Evolutionary conservation across 2,113 vertebrate species (phyloP), one percentile per base, ranked within the genome.

Genomic region (Tonatia bakeri): DNA sequence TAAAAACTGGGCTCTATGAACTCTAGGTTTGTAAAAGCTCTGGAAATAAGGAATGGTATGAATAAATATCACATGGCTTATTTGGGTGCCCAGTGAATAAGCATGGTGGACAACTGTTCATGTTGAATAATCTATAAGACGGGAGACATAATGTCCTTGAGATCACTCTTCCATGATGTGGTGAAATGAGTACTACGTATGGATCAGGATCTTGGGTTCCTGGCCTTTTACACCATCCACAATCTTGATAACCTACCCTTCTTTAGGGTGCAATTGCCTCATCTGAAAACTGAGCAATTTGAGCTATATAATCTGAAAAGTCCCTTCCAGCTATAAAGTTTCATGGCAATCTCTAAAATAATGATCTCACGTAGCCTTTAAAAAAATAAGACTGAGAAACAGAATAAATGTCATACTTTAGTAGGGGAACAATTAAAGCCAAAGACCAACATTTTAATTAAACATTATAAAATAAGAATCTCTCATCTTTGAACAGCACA

Each of bases 381-480:
- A 70, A 90, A 15, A 28, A 79, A 45, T 54, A 73, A 84, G 43
- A 81, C 54, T 65, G 36, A 90, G 91, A 90, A 95, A 84, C 36
- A 95, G 54, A 14, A 4, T 50, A 16, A 86, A 86, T 77, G 24
- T 80, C n/a, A 52, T 64, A 75, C 64, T 36, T 87, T 80, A 72
- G 64, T 72, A 79, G 17, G 36, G 47, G 5, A 31, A 70, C 8
- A 40, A 77, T 73, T 87, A 69, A 19, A 91, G 31, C 61, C 47
- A 73, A 87, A 91, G 43, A 40, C 17, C 14, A 64, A 80, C 38
- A 73, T 87, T 83, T 79, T 79, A 45, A 54, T 76, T 64, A 80
- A 91, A 77, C 20, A 54, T 54, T 85, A n/a, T n/a, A 59, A 86
- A 91, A 77, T 81, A 93, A 91, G 38, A 92, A 81, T 73, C 8